Conservation (phyloP, 2,113 vertebrate genomes). For the Equus przewalskii region DNA sequence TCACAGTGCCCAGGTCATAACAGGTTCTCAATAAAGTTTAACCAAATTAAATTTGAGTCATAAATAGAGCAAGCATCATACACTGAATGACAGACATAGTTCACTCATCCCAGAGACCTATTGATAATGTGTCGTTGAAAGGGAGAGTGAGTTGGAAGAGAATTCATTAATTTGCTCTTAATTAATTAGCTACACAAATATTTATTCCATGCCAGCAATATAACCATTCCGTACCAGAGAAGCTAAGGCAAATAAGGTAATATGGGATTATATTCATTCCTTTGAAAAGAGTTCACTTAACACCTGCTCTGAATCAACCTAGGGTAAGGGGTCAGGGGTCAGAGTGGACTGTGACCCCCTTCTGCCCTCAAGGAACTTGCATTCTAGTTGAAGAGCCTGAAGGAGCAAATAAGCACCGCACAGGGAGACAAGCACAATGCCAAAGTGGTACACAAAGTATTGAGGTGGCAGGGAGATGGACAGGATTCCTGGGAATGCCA, state of each 20-base stretch:
- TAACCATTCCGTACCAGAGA: neutral
- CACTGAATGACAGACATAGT: neutral
- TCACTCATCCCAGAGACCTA: neutral
- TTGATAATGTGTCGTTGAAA: neutral
- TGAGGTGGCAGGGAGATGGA: neutral
- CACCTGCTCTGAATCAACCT: neutral
- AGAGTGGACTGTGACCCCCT: neutral
- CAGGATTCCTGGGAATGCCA: neutral
- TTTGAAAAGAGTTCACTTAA: neutral
- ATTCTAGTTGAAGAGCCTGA: neutral
- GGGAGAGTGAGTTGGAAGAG: neutral
- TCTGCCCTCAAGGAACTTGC: neutral
- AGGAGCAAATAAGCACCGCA: neutral
- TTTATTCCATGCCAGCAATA: neutral
- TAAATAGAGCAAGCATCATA: neutral
- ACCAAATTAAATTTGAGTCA: constrained; percentile 34
- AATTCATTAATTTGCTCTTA: constrained; percentile 27
- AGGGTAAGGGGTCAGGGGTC: neutral
- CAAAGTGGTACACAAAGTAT: neutral
- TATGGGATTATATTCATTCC: neutral
- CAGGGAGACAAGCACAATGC: neutral
- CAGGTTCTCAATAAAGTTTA: neutral
- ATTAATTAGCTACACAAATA: constrained; percentile 11
- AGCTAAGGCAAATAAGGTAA: neutral
- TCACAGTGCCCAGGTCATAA: neutral